Evolutionary conservation across 2,888 invertebrate genomes (phyloP).

Genomic region (Diloba caeruleocephala): DNA sequence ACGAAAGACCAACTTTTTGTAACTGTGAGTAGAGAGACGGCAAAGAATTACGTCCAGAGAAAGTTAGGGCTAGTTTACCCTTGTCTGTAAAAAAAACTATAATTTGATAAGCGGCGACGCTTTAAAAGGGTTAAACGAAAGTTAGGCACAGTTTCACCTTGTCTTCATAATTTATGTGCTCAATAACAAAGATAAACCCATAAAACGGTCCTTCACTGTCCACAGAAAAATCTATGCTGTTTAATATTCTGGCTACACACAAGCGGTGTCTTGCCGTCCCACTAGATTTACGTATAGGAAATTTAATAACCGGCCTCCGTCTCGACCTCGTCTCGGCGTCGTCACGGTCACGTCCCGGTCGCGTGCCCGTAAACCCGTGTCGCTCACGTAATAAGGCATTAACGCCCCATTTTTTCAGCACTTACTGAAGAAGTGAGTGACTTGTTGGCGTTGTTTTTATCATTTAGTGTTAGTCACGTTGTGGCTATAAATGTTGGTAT

Average conservation of each 20-base stretch:
- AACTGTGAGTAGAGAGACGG: not conserved
- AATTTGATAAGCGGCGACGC: constrained; percentile 39
- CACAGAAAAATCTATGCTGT: constrained; percentile 17
- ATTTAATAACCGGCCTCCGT: constrained; percentile 40
- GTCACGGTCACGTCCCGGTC: constrained; percentile 18
- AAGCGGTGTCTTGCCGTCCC: constrained; percentile 17
- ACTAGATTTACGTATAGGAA: constrained; percentile 35
- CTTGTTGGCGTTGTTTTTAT: constrained; percentile 32
- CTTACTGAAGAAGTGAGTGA: constrained; percentile 21
- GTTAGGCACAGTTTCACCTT: constrained; percentile 24
- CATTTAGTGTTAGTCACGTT: constrained; percentile 29
- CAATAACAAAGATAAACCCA: constrained; percentile 30
- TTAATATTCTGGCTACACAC: constrained; percentile 31
- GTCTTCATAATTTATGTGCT: constrained; percentile 13
- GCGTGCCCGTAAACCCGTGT: constrained; percentile 19
- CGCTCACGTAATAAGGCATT: constrained; percentile 35
- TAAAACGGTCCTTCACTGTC: constrained; percentile 7
- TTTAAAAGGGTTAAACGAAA: constrained; percentile 22
- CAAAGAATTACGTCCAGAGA: constrained; percentile 24
- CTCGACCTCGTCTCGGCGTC: constrained; percentile 19
- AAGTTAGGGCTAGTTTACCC: constrained; percentile 19
- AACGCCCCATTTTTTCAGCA: constrained; percentile 40
- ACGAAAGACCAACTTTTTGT: constrained; percentile 13
- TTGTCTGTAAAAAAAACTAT: constrained; percentile 27
- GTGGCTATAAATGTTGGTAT: constrained; percentile 35